Percentiles rank a stretch among this genome's conserved stretches.
These are phyloP conservation scores for Limenitis camilla DNA, from an alignment of 2,888 invertebrate species.

Conservation along the genomic window DNA sequence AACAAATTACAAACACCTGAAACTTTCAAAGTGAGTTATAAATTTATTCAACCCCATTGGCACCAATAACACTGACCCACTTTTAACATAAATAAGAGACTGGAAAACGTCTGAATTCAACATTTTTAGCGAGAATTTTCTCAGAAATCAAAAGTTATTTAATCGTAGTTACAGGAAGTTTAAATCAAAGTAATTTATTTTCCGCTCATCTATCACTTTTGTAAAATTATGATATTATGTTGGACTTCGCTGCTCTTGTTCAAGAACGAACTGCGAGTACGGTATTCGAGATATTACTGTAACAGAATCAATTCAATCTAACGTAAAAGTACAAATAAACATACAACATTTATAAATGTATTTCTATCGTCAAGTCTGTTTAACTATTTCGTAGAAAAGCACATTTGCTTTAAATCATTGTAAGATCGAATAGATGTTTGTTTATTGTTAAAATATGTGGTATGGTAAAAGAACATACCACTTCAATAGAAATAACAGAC, in stretches of 20 bases:
- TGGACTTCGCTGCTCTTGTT: too few species aligned
- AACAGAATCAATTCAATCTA: neutral
- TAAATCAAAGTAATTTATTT: neutral
- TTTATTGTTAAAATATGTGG: slow-evolving; percentile 7
- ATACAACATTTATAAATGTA: slow-evolving; percentile 11
- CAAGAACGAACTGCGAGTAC: neutral
- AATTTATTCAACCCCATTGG: slow-evolving; percentile 32
- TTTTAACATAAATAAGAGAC: slow-evolving; percentile 26
- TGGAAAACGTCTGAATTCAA: slow-evolving; percentile 31
- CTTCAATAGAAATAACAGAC: neutral
- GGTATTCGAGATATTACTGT: neutral
- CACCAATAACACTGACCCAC: slow-evolving; percentile 29
- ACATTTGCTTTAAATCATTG: slow-evolving; percentile 21
- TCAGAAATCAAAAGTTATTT: slow-evolving; percentile 23
- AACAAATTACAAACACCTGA: neutral
- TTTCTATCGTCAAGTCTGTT: slow-evolving; percentile 10
- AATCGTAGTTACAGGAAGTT: slow-evolving; percentile 2
- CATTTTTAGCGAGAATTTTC: slow-evolving; percentile 27
- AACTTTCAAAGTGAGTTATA: slow-evolving; percentile 5
- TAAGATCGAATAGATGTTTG: slow-evolving; percentile 4
- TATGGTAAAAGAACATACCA: slow-evolving; percentile 3
- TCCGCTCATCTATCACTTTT: slow-evolving; percentile 3
- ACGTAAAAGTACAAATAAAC: neutral
- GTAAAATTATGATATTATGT: too few species aligned
- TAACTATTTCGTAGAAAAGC: slow-evolving; percentile 11